Percentiles rank a stretch among this genome's conserved stretches.
Conservation (phyloP, 2,888 invertebrate genomes). For the Tryphoninae sp. region DNA sequence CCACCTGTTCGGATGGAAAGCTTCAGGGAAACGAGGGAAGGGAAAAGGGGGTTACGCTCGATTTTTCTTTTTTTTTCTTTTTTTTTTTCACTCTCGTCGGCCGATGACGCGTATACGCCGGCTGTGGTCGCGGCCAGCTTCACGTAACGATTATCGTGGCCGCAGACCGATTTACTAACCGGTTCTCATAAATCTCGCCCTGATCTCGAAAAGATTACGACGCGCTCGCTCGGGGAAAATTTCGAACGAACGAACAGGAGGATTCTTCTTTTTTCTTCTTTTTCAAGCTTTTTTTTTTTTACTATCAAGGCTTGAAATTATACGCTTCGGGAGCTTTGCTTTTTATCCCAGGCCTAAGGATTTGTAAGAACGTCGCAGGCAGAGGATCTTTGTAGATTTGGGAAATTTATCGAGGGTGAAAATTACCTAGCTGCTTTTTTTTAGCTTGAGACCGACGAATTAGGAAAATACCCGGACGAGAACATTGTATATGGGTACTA, state of each 20-base stretch:
- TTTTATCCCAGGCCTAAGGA: neutral
- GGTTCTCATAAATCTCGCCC: slow-evolving; percentile 56
- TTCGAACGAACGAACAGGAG: neutral
- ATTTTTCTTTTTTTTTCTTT: slow-evolving; percentile 1
- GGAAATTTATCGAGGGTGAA: too few relatives aligned
- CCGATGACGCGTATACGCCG: slow-evolving; percentile 29
- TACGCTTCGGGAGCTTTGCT: neutral
- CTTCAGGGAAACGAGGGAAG: neutral
- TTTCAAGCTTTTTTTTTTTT: neutral
- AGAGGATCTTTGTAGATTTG: too few relatives aligned
- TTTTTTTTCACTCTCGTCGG: neutral
- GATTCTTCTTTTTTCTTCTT: neutral
- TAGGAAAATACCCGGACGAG: too few relatives aligned
- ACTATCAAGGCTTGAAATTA: neutral
- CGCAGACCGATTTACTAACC: slow-evolving; percentile 47
- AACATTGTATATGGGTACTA: too few relatives aligned
- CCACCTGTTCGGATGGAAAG: slow-evolving; percentile 62
- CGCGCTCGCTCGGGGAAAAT: neutral
- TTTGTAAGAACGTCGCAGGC: neutral
- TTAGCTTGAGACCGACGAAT: too few relatives aligned
- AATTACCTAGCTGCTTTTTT: too few relatives aligned
- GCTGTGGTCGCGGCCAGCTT: neutral
- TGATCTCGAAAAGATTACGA: slow-evolving; percentile 56
- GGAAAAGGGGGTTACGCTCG: slow-evolving; percentile 33
- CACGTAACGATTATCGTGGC: slow-evolving; percentile 42